Base-by-base conservation (phyloP, 2,888 invertebrate species). In the Macaria notata region DNA sequence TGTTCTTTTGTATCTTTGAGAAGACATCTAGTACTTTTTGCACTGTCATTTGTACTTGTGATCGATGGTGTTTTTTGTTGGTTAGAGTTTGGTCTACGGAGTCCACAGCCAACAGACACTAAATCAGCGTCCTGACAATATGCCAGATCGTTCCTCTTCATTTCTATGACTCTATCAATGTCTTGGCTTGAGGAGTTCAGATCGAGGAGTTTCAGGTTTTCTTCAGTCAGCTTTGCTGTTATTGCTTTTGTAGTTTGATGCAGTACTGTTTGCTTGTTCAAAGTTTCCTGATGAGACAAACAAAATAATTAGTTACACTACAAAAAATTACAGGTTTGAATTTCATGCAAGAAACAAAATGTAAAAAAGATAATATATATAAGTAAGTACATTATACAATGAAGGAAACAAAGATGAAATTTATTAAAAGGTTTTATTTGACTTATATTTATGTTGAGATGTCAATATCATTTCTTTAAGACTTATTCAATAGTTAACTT, bases 181-280 rank as follows among this genome's bases (percentile, higher is more conserved):
- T 55, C 50, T n/a, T 29, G 9, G 4, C n/a, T n/a, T 6, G 4
- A 0, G 3, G 43, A 38, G 38, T 38, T 54, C 6, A 3, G 38
- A 3, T 58, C 43, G 9, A 58, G 46, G 36, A 55, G 4, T 36
- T 38, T 48, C 0, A 59, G 50, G 38, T 59, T 59, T 42, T 59
- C 33, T 19, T 51, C 51, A 3, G 59, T 59, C 38, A 59, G n/a
- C 19, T 49, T 19, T 3, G 44, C 41, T 0, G 41, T 48, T 4
- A 59, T 48, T 2, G 43, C 50, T 81, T 75, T 66, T 0, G 67
- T 62, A 2, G 68, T 68, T 4, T 73, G 68, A 5, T 71, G 70
- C 0, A 81, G 66, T 0, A 65, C 54, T 0, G 78, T 82, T 31
- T 84, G 79, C 0, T 70, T 72, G 31, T 74, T 69, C 0, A 86